These are phyloP conservation scores for Agrilus cyanescens DNA, from an alignment of 2,888 invertebrate genomes.

Conservation along the genomic window DNA sequence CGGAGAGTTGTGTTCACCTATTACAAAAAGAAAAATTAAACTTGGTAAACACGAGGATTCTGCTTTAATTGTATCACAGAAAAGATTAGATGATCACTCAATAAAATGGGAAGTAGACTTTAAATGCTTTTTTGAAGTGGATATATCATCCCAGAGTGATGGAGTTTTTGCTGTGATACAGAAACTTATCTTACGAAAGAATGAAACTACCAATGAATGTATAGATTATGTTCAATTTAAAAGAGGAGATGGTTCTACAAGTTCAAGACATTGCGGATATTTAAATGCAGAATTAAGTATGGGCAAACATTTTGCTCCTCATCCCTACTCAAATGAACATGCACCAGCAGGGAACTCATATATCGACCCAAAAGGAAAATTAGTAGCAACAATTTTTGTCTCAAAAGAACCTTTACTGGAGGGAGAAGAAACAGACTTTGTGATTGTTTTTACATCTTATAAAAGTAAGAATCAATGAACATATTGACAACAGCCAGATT, in stretches of 20 bases:
- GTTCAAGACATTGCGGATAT: conserved; percentile 29
- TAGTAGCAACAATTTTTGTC: conserved; percentile 36
- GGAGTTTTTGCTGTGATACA: conserved; percentile 42
- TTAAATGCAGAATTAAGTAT: conserved; percentile 24
- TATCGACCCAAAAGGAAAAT: conserved; percentile 24
- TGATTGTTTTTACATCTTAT: conserved; percentile 37
- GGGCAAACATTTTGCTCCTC: conserved; percentile 17
- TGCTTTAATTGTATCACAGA: conserved; percentile 24
- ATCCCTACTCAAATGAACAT: conserved; percentile 10
- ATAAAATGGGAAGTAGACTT: conserved; percentile 23
- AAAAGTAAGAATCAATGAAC: conserved; percentile 26
- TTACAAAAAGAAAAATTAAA: conserved; percentile 19
- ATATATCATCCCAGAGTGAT: conserved; percentile 16
- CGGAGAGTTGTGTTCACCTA: conserved; percentile 12
- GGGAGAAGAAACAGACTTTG: conserved; percentile 29
- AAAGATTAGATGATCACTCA: conserved; percentile 20
- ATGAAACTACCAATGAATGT: conserved; percentile 31
- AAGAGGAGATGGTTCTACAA: conserved; percentile 23
- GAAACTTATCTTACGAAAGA: conserved; percentile 34
- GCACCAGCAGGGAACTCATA: conserved; percentile 19
- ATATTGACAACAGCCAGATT: too few relatives aligned
- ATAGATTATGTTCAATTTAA: conserved; percentile 38
- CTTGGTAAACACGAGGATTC: conserved; percentile 21
- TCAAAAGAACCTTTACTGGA: conserved; percentile 24
- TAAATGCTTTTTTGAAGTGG: conserved; percentile 29